A percentile compares a stretch with the other conserved stretches of the same genome.
phyloP scores from a whole-genome alignment of 2,113 vertebrate species.

The Uria aalge region DNA sequence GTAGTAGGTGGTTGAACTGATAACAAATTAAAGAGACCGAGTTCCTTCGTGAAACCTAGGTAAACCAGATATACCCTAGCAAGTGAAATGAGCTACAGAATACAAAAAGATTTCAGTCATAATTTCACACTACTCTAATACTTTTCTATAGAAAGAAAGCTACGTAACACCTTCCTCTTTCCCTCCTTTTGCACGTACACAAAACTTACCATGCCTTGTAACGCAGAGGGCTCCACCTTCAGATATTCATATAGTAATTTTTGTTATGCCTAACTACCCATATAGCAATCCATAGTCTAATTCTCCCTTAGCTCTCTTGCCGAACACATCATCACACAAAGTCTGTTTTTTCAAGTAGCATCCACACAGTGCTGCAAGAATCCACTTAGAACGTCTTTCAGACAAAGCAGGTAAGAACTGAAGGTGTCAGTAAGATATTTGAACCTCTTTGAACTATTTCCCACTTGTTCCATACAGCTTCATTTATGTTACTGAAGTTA shows the following conservation, averaged over 20 bases:
- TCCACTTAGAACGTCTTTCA: neutral
- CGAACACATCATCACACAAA: neutral
- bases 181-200: neutral
- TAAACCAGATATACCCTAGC: neutral
- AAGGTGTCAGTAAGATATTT: neutral
- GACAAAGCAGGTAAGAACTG: neutral
- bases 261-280: neutral
- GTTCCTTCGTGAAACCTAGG: neutral
- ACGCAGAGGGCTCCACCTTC: neutral
- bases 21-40: neutral
- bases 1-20: neutral
- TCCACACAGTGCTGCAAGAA: neutral
- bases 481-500: neutral
- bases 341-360: neutral
- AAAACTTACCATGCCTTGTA: neutral
- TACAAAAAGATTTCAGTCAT: neutral
- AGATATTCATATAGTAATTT: neutral
- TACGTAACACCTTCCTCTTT: neutral
- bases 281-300: neutral
- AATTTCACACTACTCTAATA: neutral
- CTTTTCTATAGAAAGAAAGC: neutral
- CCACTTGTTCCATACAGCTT: neutral
- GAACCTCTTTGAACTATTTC: neutral
- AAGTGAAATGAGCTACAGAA: neutral
- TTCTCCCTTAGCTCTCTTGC: neutral